These are phyloP conservation scores for Ctenosaura bakeri DNA, from an alignment of 2,797 vertebrate species.

Conservation along the genomic window DNA sequence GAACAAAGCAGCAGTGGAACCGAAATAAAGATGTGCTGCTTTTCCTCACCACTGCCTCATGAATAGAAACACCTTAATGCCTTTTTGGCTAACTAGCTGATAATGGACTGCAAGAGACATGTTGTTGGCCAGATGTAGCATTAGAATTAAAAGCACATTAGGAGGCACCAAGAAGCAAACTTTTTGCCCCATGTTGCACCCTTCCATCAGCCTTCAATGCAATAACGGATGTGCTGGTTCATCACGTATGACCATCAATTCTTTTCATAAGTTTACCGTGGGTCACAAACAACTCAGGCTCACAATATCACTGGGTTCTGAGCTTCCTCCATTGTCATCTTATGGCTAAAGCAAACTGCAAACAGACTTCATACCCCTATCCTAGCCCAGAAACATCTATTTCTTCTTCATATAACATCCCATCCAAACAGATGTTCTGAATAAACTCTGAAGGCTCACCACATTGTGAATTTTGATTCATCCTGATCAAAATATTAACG, in stretches of 20 bases:
- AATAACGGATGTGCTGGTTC: not conserved
- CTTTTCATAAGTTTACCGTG: constrained; percentile 28
- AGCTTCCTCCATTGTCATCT: not conserved
- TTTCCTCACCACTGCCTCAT: constrained; percentile 73
- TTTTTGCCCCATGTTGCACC: constrained; percentile 43
- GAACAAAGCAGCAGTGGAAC: constrained; percentile 82
- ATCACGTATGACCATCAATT: not conserved
- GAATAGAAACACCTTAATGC: constrained; percentile 73
- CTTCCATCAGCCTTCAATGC: constrained; percentile 15
- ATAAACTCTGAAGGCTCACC: not conserved
- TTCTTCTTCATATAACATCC: not conserved
- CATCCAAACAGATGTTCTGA: not conserved
- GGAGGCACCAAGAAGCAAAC: constrained; percentile 54
- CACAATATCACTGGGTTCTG: too few species aligned
- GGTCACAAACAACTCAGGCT: constrained; percentile 35
- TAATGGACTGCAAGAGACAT: constrained; percentile 75
- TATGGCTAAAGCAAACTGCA: not conserved
- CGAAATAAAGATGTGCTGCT: constrained; percentile 77
- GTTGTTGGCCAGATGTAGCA: constrained; percentile 36
- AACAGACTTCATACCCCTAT: constrained; percentile 24
- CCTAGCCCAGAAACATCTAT: not conserved
- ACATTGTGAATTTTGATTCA: not conserved
- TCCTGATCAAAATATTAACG: not conserved
- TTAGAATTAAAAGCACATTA: constrained; percentile 58
- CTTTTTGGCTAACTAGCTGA: constrained; percentile 71